These are phyloP conservation scores for Drosophila colorata DNA, from an alignment of 2,888 invertebrate species.

Conservation along the genomic window DNA sequence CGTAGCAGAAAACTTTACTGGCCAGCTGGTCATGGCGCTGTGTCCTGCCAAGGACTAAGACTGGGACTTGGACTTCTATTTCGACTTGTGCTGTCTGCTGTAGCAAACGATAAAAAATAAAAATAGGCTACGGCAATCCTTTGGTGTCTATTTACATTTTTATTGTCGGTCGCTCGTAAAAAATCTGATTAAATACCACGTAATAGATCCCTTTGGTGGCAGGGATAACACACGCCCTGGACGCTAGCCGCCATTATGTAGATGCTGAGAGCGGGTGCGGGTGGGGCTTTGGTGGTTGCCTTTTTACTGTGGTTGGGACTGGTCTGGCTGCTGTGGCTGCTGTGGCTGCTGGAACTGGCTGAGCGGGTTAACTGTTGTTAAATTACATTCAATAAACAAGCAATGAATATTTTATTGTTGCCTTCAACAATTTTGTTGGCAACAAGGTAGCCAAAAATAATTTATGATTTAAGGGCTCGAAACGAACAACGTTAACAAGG, in stretches of 20 bases:
- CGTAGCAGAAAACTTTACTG: conserved; percentile 70
- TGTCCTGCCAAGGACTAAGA: conserved; percentile 11
- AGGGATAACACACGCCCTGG: conserved; percentile 17
- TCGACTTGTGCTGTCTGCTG: conserved; percentile 5
- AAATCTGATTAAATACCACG: conserved; percentile 81
- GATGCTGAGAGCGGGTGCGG: not conserved
- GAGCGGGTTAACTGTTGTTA: conserved; percentile 81
- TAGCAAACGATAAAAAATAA: conserved; percentile 20
- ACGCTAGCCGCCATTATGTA: conserved; percentile 22
- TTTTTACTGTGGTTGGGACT: conserved; percentile 56
- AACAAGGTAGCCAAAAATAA: conserved; percentile 66
- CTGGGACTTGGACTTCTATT: conserved; percentile 6
- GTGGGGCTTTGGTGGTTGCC: conserved; percentile 2
- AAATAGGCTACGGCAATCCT: conserved; percentile 63
- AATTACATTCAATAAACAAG: conserved; percentile 85
- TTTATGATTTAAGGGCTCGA: conserved; percentile 57
- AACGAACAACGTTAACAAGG: conserved; percentile 41
- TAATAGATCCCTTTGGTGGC: conserved; percentile 73
- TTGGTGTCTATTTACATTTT: conserved; percentile 79
- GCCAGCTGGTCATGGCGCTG: conserved; percentile 28
- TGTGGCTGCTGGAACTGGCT: conserved; percentile 8
- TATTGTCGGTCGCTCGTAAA: conserved; percentile 78
- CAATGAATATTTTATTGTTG: conserved; percentile 84
- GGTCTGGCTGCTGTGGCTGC: conserved; percentile 2
- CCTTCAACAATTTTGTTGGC: conserved; percentile 50